Percentiles rank a stretch among this genome's conserved stretches.
These are phyloP conservation scores for Parotocinclus haroldoi DNA, from an alignment of 2,797 vertebrate genomes.

Conservation along the genomic window DNA sequence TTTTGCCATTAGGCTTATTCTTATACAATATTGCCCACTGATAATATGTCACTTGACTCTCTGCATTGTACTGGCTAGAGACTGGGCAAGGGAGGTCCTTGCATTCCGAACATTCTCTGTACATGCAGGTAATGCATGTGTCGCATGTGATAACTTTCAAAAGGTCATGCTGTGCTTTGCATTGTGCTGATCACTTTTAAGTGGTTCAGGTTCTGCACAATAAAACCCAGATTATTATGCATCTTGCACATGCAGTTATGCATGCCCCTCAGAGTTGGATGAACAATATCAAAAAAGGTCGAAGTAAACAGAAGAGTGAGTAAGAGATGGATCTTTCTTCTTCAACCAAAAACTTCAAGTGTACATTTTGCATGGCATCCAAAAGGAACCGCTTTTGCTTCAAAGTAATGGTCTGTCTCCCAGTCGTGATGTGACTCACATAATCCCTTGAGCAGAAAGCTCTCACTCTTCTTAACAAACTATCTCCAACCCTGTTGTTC, in stretches of 20 bases:
- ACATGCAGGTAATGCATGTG: conserved; percentile 32
- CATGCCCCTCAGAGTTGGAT: conserved; percentile 21
- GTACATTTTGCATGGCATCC: conserved; percentile 30
- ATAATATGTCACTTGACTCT: conserved; percentile 17
- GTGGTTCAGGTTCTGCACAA: conserved; percentile 39
- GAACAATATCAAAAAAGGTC: conserved; percentile 35
- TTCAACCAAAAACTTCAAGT: conserved; percentile 30
- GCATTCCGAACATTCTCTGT: conserved; percentile 29
- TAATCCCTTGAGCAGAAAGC: conserved; percentile 33
- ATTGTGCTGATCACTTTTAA: conserved; percentile 23
- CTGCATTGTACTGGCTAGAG: conserved; percentile 16
- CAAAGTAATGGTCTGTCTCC: conserved; percentile 22
- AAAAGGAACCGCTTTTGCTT: conserved; percentile 31
- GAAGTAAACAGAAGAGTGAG: conserved; percentile 34
- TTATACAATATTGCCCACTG: conserved; percentile 34
- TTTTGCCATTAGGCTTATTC: conserved; percentile 27
- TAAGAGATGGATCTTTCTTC: conserved; percentile 36
- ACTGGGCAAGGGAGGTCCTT: conserved; percentile 29
- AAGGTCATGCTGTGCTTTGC: conserved; percentile 26
- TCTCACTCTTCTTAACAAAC: conserved; percentile 24
- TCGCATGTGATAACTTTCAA: conserved; percentile 23
- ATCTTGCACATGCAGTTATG: conserved; percentile 34
- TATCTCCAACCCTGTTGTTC: conserved; percentile 22
- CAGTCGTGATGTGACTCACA: conserved; percentile 36
- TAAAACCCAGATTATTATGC: conserved; percentile 34